Evolutionary conservation across 2,888 invertebrate species (phyloP).

Genomic region (Schrankia costaestrigalis): DNA sequence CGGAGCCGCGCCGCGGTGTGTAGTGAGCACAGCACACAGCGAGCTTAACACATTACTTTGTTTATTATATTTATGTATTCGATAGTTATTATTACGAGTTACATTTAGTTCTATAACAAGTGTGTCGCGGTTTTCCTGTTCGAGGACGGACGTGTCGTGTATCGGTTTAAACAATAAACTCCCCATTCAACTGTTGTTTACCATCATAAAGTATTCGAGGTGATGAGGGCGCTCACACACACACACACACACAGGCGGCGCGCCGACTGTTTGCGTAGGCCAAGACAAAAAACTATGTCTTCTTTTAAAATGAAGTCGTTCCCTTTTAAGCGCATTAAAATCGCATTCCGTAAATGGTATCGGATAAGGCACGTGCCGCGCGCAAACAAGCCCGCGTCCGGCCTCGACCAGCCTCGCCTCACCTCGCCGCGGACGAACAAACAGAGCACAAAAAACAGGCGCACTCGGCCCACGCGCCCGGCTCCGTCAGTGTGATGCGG

Average conservation of each 20-base stretch:
- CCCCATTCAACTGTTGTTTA: conserved; percentile 24
- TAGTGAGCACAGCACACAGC: no score
- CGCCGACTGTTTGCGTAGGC: conserved; percentile 31
- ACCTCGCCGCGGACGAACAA: conserved; percentile 15
- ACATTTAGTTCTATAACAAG: conserved; percentile 2
- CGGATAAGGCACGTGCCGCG: conserved; percentile 72
- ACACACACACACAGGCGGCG: conserved; percentile 13
- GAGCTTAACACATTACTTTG: no score
- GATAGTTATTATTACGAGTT: no score
- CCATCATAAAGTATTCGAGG: conserved; percentile 8
- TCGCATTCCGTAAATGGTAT: conserved; percentile 70
- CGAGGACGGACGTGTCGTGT: no score
- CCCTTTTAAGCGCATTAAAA: conserved; percentile 68
- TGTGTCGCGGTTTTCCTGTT: conserved; percentile 29
- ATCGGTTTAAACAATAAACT: conserved; percentile 8
- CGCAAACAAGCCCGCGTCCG: conserved; percentile 39
- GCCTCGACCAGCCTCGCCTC: conserved; percentile 20
- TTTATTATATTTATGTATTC: no score
- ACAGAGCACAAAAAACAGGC: conserved; percentile 30
- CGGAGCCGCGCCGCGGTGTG: no score
- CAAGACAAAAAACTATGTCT: conserved; percentile 48
- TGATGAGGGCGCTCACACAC: no score
- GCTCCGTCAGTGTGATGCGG: conserved; percentile 19
- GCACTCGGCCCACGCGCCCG: conserved; percentile 12
- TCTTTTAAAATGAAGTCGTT: conserved; percentile 56